These are phyloP conservation scores for Rostrhamus sociabilis DNA, from an alignment of 2,797 vertebrate genomes.

Conservation along the genomic window DNA sequence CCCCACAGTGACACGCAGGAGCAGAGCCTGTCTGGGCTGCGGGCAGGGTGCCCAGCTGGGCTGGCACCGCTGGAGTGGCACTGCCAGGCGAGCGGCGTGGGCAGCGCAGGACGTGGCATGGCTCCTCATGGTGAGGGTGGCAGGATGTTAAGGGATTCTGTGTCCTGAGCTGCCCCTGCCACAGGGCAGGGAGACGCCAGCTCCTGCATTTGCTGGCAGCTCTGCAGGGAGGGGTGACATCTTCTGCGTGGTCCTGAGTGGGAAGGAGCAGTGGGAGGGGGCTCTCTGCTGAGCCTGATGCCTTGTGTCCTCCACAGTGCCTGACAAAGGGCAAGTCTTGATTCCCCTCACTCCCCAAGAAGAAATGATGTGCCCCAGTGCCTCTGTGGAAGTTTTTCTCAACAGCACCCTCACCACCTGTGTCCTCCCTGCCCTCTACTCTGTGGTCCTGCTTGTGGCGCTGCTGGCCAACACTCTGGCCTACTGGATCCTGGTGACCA, in stretches of 20 bases:
- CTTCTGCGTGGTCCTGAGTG: rapidly evolving
- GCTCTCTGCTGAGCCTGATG: rapidly evolving
- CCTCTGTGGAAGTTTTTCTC: not conserved
- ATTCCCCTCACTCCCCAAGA: not conserved
- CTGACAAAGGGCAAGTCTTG: not conserved
- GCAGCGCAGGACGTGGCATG: not conserved
- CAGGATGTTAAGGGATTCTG: rapidly evolving
- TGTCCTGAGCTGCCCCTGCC: rapidly evolving
- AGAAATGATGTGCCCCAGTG: not conserved
- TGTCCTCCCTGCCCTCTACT: constrained; percentile 77
- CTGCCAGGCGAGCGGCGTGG: rapidly evolving
- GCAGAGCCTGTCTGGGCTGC: rapidly evolving
- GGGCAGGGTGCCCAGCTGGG: not conserved
- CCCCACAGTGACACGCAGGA: rapidly evolving
- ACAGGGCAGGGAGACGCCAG: not conserved
- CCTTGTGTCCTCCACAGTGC: not conserved
- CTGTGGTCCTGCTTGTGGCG: constrained; percentile 71
- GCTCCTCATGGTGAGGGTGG: rapidly evolving
- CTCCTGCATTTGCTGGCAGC: not conserved
- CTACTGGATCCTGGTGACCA: constrained; percentile 49
- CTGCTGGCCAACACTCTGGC: constrained; percentile 51
- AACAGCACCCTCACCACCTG: constrained; percentile 29
- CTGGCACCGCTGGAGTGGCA: rapidly evolving
- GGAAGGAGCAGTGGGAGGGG: not conserved
- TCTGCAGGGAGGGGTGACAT: not conserved